Evolutionary conservation across 1,140 invertebrate species (phyloP).

Genomic region (Colletes latitarsis): DNA sequence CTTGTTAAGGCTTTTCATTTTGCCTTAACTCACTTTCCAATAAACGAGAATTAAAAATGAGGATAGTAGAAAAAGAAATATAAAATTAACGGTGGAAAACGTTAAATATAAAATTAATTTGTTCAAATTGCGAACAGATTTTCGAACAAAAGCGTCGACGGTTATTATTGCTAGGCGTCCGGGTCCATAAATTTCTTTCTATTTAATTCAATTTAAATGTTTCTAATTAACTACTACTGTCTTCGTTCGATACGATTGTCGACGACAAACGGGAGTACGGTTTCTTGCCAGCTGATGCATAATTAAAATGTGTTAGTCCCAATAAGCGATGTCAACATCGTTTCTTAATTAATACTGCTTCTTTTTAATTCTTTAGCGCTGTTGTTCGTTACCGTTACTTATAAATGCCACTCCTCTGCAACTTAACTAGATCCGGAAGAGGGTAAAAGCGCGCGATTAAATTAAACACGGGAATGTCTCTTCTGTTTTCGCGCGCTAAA

Average conservation of each 20-base stretch:
- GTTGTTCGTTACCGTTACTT: background rate
- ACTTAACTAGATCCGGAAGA: constrained; percentile 5
- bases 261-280: no score
- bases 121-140: no score
- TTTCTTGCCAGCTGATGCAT: background rate
- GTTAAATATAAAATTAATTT: no score
- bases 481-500: background rate
- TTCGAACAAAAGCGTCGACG: no score
- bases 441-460: background rate
- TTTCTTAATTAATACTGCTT: background rate
- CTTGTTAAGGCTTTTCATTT: no score
- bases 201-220: background rate
- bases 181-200: background rate
- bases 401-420: background rate
- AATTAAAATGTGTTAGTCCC: background rate
- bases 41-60: no score
- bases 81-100: no score
- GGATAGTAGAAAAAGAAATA: no score
- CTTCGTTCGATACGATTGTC: background rate
- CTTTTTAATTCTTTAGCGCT: background rate
- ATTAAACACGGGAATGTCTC: constrained; percentile 2
- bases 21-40: no score
- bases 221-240: no score
- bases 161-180: no score
- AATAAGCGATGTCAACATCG: background rate